Evolutionary conservation across 2,888 invertebrate species (phyloP), one percentile per base, ranked within the genome.

Genomic region (Epirrhoe tristata): DNA sequence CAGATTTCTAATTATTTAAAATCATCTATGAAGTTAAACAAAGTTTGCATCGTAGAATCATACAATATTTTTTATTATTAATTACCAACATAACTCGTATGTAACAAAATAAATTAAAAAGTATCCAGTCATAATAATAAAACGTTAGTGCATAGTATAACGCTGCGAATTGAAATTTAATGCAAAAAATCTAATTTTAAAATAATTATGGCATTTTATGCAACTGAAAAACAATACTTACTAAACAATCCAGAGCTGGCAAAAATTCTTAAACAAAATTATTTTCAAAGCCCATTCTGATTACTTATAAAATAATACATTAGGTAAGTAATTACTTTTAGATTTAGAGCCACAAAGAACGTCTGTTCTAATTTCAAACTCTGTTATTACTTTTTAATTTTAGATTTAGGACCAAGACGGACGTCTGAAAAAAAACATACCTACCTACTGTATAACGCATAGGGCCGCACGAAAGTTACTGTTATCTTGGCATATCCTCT

Each of bases 401-500:
- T 57, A 67, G 34, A 82, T 82, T 82, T 81, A 78, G 85, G 86
- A 81, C 85, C 80, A 83, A 87, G 83, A 82, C 85, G 84, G 81
- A 83, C 85, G 81, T 79, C 81, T 81, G 82, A 85, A 85, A 85
- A 86, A 82, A 74, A 73, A 79, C 83, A 43, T 87, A 89, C 84
- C 84, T 87, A 89, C 84, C 85, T 90, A 89, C 85, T 81, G 81
- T 85, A 86, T 84, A 87, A 80, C 83, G 83, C 79, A 78, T 81
- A 83, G 79, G 88, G 90, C 87, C 87, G 90, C 90, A 93, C 92
- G 90, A 93, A 93, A 94, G 93, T 93, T 93, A 93, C 94, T 93
- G 93, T 94, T 94, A 94, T 93, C 93, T 94, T 92, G 93, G 92
- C 93, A 93, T 93, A 93, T 94, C 94, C 94, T 93, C 93, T 92